Conservation (phyloP, 2,113 vertebrate genomes). For the Onychostoma macrolepis region DNA sequence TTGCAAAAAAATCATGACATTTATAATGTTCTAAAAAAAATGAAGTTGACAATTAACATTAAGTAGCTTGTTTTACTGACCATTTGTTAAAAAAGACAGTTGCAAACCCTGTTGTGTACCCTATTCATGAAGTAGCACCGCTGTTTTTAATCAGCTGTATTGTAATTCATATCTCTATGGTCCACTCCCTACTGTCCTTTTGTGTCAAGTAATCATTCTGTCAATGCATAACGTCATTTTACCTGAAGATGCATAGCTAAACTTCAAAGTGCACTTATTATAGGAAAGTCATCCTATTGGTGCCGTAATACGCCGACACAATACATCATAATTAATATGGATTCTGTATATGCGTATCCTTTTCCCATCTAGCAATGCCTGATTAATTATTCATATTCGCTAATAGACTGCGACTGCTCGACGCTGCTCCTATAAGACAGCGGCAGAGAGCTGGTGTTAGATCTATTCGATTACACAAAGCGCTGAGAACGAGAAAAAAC, state of each 20-base stretch:
- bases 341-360: constrained; percentile 2
- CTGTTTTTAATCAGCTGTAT: not conserved
- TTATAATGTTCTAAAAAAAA: too few species aligned
- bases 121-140: not conserved
- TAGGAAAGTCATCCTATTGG: not conserved
- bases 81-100: not conserved
- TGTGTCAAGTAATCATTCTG: constrained; percentile 1
- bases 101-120: not conserved
- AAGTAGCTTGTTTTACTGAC: not conserved
- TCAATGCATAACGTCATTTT: not conserved
- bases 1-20: too few species aligned
- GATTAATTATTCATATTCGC: constrained; percentile 29
- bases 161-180: too few species aligned
- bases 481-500: not conserved
- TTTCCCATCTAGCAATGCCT: constrained; percentile 9
- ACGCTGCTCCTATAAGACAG: constrained; percentile 19
- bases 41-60: too few species aligned
- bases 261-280: constrained; percentile 20
- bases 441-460: not conserved
- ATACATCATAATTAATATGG: constrained; percentile 37
- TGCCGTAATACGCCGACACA: constrained; percentile 17
- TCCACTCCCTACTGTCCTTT: not conserved
- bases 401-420: constrained; percentile 41
- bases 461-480: constrained; percentile 46
- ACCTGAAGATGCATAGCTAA: not conserved